Base-by-base conservation (phyloP, 2,888 invertebrate species). In the Drosophila mimica region DNA sequence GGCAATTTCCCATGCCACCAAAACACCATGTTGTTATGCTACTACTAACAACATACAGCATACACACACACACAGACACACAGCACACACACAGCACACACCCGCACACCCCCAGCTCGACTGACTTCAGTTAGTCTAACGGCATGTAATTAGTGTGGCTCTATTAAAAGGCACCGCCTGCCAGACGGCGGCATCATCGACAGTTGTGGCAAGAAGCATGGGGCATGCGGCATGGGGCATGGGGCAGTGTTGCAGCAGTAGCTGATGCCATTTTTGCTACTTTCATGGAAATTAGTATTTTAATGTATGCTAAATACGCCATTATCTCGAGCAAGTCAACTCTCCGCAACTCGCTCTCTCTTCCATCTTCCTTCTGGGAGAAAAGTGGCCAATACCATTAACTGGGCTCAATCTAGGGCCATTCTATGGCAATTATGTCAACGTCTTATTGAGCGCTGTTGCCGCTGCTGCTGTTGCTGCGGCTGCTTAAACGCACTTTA, bases 91-190 rank as follows among this genome's bases (percentile, higher is more conserved):
- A 58, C 28, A 58, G n/a, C 17, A 30, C 30, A 62, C 40, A 51
- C 40, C 58, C 49, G 30, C 36, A 52, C 11, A 60, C 56, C 61
- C 48, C 9, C 54, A 40, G 38, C 34, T 33, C 33, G 38, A 70
- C 62, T 70, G 84, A 72, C 83, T 81, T 76, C 71, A 73, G 82
- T 86, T 81, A 79, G 64, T 90, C 88, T 87, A 87, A 87, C 87
- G 89, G 90, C 89, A 83, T 89, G 87, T 88, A 88, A 88, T 88
- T 88, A 88, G 87, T 89, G 90, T 89, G 85, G 83, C 90, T 90
- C 87, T 90, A 88, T 88, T 88, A 89, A 90, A 85, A 88, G 88
- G 82, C 88, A 81, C 75, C 80, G 87, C 87, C 89, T 87, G 87
- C 74, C 74, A 57, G 61, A 66, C 67, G 62, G 62, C 58, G 62